phyloP scores from a whole-genome alignment of 2,113 vertebrate genomes.

The Anhinga rufa region DNA sequence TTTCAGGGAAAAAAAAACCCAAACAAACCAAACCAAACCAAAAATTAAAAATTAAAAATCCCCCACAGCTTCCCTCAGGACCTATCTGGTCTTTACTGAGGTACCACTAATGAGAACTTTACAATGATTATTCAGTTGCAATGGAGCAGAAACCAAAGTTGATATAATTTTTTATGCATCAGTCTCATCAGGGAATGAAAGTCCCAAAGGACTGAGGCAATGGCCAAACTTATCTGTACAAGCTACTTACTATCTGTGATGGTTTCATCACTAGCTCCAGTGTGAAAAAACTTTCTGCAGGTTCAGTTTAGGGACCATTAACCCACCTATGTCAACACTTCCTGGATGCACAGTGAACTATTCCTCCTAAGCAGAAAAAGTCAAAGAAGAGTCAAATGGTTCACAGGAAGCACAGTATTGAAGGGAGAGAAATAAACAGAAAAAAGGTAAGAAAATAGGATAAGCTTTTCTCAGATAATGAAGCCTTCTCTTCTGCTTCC shows the following conservation, averaged over 20 bases:
- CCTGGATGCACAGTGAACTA: neutral
- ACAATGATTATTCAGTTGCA: neutral
- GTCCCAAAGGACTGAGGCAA: neutral
- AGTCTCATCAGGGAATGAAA: neutral
- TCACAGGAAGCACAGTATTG: neutral
- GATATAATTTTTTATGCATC: neutral
- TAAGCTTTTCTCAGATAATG: neutral
- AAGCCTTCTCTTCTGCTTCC: neutral
- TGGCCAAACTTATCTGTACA: neutral
- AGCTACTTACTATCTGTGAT: neutral
- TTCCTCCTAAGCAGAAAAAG: neutral
- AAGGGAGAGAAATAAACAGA: neutral
- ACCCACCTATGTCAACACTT: neutral
- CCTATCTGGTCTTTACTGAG: neutral
- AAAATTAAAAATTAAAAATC: neutral
- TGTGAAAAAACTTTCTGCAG: neutral
- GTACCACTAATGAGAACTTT: neutral
- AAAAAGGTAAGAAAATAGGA: neutral
- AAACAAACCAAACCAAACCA: too few relatives aligned
- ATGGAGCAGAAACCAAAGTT: neutral
- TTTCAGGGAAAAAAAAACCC: rapidly evolving
- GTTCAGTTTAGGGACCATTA: neutral
- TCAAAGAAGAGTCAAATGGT: neutral
- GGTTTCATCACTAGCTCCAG: neutral
- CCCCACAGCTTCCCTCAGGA: neutral